phyloP scores from a whole-genome alignment of 1,140 invertebrate species.

The Camponotus floridanus region DNA sequence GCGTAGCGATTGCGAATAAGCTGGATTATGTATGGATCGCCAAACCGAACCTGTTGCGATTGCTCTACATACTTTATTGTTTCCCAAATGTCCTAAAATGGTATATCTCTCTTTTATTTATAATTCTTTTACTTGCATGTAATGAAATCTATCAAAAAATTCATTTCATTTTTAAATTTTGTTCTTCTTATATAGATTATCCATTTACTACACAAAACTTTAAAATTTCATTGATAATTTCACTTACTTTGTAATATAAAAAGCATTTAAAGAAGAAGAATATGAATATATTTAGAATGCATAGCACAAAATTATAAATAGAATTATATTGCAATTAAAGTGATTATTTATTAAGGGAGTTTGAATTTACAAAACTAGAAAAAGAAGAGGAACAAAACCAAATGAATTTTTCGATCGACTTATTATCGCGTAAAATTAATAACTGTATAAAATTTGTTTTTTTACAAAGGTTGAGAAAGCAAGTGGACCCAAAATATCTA shows the following conservation, averaged over 20 bases:
- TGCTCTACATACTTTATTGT: conserved; percentile 89
- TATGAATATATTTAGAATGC: not conserved
- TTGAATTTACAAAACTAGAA: not conserved
- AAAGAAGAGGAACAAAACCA: too few species aligned
- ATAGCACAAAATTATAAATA: not conserved
- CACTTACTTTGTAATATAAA: not conserved
- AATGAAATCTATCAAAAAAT: conserved; percentile 7
- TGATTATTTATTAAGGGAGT: not conserved
- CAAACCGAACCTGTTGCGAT: conserved; percentile 88
- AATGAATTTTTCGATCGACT: conserved; percentile 10
- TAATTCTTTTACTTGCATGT: not conserved
- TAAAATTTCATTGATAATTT: not conserved
- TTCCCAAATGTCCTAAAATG: conserved; percentile 88
- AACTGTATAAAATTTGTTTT: not conserved
- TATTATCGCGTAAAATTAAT: not conserved
- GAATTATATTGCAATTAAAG: not conserved
- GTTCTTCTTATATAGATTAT: not conserved
- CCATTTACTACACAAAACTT: not conserved
- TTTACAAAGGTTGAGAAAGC: conserved; percentile 7
- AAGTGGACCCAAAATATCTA: not conserved
- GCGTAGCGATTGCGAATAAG: conserved; percentile 92
- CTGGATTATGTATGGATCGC: conserved; percentile 92
- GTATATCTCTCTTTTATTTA: conserved; percentile 79
- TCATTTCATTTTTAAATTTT: not conserved
- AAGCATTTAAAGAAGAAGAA: too few species aligned